phyloP scores from a whole-genome alignment of 2,888 invertebrate species.

The Standfussiana lucernea region DNA sequence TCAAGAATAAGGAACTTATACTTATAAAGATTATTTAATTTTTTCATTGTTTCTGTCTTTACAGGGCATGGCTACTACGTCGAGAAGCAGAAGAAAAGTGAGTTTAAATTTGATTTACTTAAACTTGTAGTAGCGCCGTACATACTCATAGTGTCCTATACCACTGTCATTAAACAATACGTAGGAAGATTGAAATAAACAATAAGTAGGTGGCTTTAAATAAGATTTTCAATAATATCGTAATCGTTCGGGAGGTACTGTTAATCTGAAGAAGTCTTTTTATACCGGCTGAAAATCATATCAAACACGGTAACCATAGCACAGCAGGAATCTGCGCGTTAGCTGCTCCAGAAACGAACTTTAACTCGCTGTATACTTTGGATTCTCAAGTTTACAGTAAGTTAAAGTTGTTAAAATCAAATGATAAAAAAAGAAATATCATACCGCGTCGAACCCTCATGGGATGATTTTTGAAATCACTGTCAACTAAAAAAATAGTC shows the following conservation, averaged over 20 bases:
- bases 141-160: not conserved
- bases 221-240: not conserved
- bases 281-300: not conserved
- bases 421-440: not conserved
- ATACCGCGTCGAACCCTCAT: not conserved
- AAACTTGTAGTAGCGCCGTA: not conserved
- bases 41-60: constrained; percentile 70
- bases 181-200: not conserved
- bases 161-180: not conserved
- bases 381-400: too few species aligned
- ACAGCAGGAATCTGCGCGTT: not conserved
- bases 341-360: too few species aligned
- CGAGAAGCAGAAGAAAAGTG: constrained; percentile 78
- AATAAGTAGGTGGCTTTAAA: not conserved
- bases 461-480: not conserved
- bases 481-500: not conserved
- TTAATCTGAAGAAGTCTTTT: not conserved
- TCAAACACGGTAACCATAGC: not conserved
- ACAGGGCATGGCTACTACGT: constrained; percentile 85
- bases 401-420: not conserved
- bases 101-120: constrained; percentile 51
- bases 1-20: not conserved
- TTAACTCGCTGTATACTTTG: too few species aligned
- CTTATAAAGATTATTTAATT: not conserved
- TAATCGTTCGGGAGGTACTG: not conserved